Base-by-base conservation (phyloP, 2,797 vertebrate species). In the Melanotaenia parkinsoni region DNA sequence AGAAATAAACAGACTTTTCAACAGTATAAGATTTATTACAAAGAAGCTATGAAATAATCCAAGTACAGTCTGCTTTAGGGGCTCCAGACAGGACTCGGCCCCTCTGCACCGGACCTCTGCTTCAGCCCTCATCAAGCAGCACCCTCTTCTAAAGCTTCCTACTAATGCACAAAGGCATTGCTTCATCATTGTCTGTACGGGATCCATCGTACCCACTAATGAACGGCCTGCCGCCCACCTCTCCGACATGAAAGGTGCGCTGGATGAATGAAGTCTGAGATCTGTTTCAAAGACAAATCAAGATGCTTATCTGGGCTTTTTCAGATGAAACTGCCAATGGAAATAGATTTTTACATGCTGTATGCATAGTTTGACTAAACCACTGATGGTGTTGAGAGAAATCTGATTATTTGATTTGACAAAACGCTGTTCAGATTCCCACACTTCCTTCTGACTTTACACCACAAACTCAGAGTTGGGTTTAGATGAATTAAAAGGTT, bases 241-340 rank as follows among this genome's bases (percentile, higher is more conserved):
- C 68, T 69, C 37, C 58, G 47, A 54, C 56, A 63, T 67, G 2
- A 74, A 65, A 54, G 45, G 7, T 61, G 9, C 33, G 5, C 33
- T 9, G 37, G 45, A 40, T 63, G 3, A 76, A 72, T 58, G 26
- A 12, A 45, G 56, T 35, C 65, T 54, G 64, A 76, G 83, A 82
- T 92, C 58, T 20, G 38, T 91, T 90, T 92, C 81, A 84, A 85
- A 88, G 77, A 78, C 61, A 51, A 83, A 86, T 89, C 79, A 70
- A 89, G 91, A 92, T 93, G 64, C 80, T 92, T 89, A 93, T 93
- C 91, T 84, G 58, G 63, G 76, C 79, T 77, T 74, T 88, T 84
- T 85, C 6, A 40, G 77, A 83, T 76, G 50, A 57, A 69, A n/a
- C 70, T 0, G 89, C 87, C 91, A 91, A 81, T 70, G n/a, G 76